phyloP scores from a whole-genome alignment of 2,888 invertebrate species.

The Phortica magna region DNA sequence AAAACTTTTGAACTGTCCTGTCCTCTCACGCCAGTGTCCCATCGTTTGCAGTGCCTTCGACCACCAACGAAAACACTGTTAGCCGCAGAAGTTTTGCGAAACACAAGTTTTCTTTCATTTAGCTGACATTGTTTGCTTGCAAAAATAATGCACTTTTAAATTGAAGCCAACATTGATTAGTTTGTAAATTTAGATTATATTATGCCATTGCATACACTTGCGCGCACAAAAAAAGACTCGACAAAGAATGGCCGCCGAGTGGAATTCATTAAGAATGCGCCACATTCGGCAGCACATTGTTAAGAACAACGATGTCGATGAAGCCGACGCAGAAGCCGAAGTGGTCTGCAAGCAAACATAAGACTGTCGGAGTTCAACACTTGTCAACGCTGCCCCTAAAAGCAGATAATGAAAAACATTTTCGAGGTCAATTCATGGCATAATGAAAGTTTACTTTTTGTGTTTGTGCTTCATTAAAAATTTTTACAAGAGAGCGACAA shows the following conservation, averaged over 20 bases:
- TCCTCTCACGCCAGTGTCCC: no score
- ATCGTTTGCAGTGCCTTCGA: background rate
- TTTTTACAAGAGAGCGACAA: conserved; percentile 31
- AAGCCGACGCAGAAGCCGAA: background rate
- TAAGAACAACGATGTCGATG: background rate
- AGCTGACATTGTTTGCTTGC: conserved; percentile 31
- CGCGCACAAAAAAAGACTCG: background rate
- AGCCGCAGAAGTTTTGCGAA: background rate
- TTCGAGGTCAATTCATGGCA: conserved; percentile 25
- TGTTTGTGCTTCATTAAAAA: conserved; percentile 6
- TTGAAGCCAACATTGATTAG: conserved; percentile 52
- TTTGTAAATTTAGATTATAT: conserved; percentile 3
- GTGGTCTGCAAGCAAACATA: background rate
- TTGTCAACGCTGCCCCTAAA: conserved; percentile 9
- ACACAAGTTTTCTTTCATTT: background rate
- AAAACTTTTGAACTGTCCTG: no score
- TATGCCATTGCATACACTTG: background rate
- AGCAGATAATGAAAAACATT: conserved; percentile 12
- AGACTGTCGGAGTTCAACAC: background rate
- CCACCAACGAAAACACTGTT: background rate
- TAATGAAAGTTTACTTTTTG: conserved; percentile 35
- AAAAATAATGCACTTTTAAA: conserved; percentile 54
- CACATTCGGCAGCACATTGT: background rate
- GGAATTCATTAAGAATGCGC: background rate
- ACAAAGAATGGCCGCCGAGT: background rate